These are phyloP conservation scores for Oceanodroma tethys DNA, from an alignment of 2,113 vertebrate genomes.

Conservation along the genomic window DNA sequence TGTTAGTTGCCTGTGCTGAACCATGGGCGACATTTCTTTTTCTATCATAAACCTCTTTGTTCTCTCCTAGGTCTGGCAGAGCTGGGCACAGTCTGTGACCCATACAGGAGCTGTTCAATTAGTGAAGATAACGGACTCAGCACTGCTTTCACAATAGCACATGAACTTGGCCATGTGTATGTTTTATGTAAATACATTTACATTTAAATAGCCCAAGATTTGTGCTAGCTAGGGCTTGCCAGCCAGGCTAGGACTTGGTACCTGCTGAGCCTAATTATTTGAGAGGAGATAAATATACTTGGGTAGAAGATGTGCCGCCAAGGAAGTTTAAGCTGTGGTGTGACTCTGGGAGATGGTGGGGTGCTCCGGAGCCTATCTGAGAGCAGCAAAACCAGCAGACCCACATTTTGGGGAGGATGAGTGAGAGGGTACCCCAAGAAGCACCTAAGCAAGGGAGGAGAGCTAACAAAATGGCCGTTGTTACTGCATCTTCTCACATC, in stretches of 20 bases:
- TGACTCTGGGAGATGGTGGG: background rate
- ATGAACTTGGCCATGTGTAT: conserved; percentile 98
- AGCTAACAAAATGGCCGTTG: background rate
- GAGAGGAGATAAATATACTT: background rate
- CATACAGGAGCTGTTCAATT: conserved; percentile 95
- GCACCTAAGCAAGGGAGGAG: background rate
- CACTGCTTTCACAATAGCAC: conserved; percentile 96
- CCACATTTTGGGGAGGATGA: background rate
- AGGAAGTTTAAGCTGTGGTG: background rate
- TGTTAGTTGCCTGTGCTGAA: background rate
- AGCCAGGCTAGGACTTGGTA: background rate
- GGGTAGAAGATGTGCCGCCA: background rate
- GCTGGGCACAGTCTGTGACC: conserved; percentile 95
- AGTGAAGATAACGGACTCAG: conserved; percentile 96
- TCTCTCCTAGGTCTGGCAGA: conserved; percentile 88
- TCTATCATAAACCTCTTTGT: conserved; percentile 21
- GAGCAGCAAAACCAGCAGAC: background rate
- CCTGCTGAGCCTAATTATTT: background rate
- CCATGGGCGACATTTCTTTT: background rate
- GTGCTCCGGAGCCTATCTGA: background rate
- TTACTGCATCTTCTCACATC: background rate
- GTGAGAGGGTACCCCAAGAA: background rate
- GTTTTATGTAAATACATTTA: conserved; percentile 69
- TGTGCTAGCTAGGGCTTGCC: background rate
- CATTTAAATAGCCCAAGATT: conserved; percentile 34